These are phyloP conservation scores for Radopholus similis DNA, from an alignment of 1,140 invertebrate species.

Conservation along the genomic window DNA sequence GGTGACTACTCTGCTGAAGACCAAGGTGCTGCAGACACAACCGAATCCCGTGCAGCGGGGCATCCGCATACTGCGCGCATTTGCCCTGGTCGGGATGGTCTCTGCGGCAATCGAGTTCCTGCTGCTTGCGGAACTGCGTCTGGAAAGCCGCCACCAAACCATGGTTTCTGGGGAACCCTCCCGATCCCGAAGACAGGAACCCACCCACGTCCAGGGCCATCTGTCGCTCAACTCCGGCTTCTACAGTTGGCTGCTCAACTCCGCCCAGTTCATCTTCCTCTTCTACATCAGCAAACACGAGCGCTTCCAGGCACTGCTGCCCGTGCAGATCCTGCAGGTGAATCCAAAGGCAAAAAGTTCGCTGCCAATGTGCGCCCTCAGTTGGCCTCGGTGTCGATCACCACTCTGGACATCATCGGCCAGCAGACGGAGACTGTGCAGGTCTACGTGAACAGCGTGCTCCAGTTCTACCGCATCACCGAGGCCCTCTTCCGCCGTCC, in stretches of 20 bases:
- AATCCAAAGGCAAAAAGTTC: not conserved
- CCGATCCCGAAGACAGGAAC: no score
- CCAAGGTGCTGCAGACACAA: slow-evolving; percentile 8
- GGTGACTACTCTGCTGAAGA: slow-evolving; percentile 3
- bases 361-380: not conserved
- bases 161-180: no score
- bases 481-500: slow-evolving; percentile 2
- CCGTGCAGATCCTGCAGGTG: slow-evolving; percentile 13
- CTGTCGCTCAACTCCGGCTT: slow-evolving; percentile 12
- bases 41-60: slow-evolving; percentile 7
- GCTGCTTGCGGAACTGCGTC: not conserved
- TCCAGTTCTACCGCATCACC: not conserved
- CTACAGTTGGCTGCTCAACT: slow-evolving; percentile 14
- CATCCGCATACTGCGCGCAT: slow-evolving; percentile 1
- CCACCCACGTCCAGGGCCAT: not conserved
- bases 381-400: slow-evolving; percentile 11
- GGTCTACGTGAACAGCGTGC: slow-evolving; percentile 7
- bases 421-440: slow-evolving; percentile 27
- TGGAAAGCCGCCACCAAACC: no score
- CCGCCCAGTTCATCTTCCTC: slow-evolving; percentile 15
- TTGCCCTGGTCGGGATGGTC: slow-evolving; percentile 12
- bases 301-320: slow-evolving; percentile 13
- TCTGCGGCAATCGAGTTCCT: slow-evolving; percentile 19
- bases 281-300: slow-evolving; percentile 9
- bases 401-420: slow-evolving; percentile 11